phyloP scores from a whole-genome alignment of 2,113 vertebrate species.

The Nothoprocta pentlandii region DNA sequence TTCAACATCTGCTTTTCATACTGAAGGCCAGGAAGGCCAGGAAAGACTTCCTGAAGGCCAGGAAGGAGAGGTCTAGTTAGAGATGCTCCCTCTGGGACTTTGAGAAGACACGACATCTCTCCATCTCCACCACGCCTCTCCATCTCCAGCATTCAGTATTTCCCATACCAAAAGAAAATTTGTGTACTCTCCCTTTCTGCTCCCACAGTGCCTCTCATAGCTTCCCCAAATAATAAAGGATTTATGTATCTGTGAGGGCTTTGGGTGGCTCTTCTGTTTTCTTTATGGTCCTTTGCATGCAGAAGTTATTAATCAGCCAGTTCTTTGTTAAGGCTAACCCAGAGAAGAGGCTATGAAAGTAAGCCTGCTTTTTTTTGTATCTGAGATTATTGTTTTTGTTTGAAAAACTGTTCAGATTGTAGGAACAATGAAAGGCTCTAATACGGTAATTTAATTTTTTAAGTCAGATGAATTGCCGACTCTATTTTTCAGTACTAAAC shows the following conservation, averaged over 20 bases:
- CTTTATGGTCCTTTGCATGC: not conserved
- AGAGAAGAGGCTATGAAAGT: conserved; percentile 30
- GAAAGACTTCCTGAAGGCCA: too few species aligned
- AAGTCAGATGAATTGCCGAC: conserved; percentile 43
- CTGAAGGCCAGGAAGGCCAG: not conserved
- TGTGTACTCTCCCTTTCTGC: too few species aligned
- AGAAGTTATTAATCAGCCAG: not conserved
- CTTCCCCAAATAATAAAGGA: not conserved
- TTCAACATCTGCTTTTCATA: not conserved
- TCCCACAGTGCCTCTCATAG: not conserved
- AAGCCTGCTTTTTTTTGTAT: not conserved
- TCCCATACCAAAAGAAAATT: too few species aligned
- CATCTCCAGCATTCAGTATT: too few species aligned
- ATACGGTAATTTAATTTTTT: conserved; percentile 46
- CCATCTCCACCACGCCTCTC: too few species aligned
- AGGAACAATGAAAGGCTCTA: conserved; percentile 32
- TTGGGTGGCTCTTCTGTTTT: not conserved
- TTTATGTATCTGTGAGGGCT: not conserved
- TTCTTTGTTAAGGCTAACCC: not conserved
- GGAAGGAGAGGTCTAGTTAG: not conserved
- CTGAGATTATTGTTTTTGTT: conserved; percentile 6
- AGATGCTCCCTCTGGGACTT: not conserved
- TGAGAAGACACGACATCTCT: not conserved
- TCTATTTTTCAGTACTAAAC: conserved; percentile 35
- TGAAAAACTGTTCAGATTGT: conserved; percentile 50